phyloP scores from a whole-genome alignment of 2,888 invertebrate species.

The Tachina grossa region DNA sequence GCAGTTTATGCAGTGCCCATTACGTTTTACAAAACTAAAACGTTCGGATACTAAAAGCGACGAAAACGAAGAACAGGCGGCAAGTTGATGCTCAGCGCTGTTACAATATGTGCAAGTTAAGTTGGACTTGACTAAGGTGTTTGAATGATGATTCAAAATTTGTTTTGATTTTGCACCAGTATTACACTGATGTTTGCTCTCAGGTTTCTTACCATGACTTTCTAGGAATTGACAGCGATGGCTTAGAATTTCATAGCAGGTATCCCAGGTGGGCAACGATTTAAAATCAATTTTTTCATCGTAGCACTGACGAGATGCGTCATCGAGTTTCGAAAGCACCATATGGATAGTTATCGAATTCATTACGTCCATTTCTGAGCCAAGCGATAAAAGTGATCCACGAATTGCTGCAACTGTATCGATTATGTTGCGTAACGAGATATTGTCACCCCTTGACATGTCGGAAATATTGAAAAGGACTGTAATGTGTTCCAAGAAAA shows the following conservation, averaged over 20 bases:
- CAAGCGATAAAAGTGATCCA: constrained; percentile 14
- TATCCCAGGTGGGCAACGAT: constrained; percentile 6
- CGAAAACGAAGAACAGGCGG: constrained; percentile 30
- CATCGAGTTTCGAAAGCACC: background rate
- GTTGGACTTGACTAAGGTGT: background rate
- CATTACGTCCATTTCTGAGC: constrained; percentile 27
- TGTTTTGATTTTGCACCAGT: background rate
- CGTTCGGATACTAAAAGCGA: constrained; percentile 26
- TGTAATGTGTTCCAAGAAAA: constrained; percentile 14
- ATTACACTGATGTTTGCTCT: no score
- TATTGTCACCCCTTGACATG: constrained; percentile 13
- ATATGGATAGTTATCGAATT: constrained; percentile 1
- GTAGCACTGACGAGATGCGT: background rate
- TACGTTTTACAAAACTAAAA: constrained; percentile 39
- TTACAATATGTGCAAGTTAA: constrained; percentile 25
- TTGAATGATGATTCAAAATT: background rate
- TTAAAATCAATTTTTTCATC: background rate
- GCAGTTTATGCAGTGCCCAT: constrained; percentile 42
- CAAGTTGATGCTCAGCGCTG: constrained; percentile 8
- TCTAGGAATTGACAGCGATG: constrained; percentile 34
- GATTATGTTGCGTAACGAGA: background rate
- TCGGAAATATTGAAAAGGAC: background rate
- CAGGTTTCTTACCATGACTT: no score
- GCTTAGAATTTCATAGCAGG: constrained; percentile 33
- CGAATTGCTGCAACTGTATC: constrained; percentile 1